Base-by-base conservation (phyloP, 30 jellyfish, hydroid and myxozoan genomes). In the Aurelia coerulea region DNA sequence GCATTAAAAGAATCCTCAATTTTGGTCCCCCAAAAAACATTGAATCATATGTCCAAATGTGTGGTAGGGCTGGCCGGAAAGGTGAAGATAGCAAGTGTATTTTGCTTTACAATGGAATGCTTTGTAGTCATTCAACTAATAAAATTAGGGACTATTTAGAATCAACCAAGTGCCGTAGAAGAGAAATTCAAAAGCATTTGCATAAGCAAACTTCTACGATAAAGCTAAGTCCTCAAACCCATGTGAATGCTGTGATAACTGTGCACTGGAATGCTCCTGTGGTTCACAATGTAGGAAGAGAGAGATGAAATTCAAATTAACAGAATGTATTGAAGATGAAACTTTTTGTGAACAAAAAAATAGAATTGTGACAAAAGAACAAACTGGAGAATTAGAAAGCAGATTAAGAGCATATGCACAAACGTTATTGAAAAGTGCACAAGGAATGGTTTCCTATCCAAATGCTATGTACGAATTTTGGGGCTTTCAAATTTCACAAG, bases 11-110 rank as follows among this genome's bases (percentile, higher is more conserved):
- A 32, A 49, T 73, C 83, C 41, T 73, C 35, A 42, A 73, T 18
- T 73, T 73, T 73, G 83, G 83, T 42, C 83, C 83, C 49, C 68
- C 83, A 73, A 39, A 42, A 39, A 73, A 51, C 33, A 39, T 73
- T 42, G 68, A 73, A 46, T 73, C 83, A 42, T 73, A 73, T 37
- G 73, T 73, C 31, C 83, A 76, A 49, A 37, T n/a, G 63, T 52
- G 73, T 76, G 86, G 86, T 32, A 54, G 86, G 32, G 86, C 74
- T 73, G 83, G 83, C 31, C 83, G 83, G 52, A 51, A 73, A 39
- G 83, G 83, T 42, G 68, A 73, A 65, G 78, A 68, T n/a, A 68
- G 78, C 78, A 68, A 68, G 42, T 68, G 78, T 68, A 68, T 68
- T 68, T 68, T 68, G 78, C 78, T 68, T n/a, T 19, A 29, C 59